phyloP scores from a whole-genome alignment of 1,140 invertebrate genomes.

The Trialeurodes vaporariorum region DNA sequence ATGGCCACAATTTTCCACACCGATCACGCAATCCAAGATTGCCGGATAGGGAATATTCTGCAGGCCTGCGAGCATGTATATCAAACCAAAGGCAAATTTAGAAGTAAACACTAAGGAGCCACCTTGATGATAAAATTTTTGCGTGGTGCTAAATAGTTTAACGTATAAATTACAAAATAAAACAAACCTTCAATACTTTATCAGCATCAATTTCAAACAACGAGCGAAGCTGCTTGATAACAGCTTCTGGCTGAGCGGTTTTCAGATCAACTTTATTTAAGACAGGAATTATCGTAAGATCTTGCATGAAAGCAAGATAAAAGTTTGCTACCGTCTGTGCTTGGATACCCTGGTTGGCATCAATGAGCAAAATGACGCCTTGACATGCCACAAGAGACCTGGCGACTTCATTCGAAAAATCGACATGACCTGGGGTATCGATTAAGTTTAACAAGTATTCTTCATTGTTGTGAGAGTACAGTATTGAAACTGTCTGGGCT shows the following conservation, averaged over 20 bases:
- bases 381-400: slow-evolving; percentile 83
- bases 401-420: slow-evolving; percentile 93
- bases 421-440: slow-evolving; percentile 97
- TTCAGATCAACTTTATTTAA: slow-evolving; percentile 96
- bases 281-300: slow-evolving; percentile 79
- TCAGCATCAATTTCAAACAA: slow-evolving; percentile 70
- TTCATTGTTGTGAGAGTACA: slow-evolving; percentile 48
- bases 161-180: slow-evolving; percentile 4
- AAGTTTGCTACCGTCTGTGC: slow-evolving; percentile 98
- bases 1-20: too few species aligned
- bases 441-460: slow-evolving; percentile 90
- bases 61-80: too few species aligned
- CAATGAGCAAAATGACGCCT: slow-evolving; percentile 87
- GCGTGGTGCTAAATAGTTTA: too few species aligned
- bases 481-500: slow-evolving; percentile 86
- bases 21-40: too few species aligned
- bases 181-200: slow-evolving; percentile 44
- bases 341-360: slow-evolving; percentile 89
- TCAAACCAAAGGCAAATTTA: too few species aligned
- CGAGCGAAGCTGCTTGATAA: slow-evolving; percentile 63
- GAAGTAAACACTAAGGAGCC: too few species aligned
- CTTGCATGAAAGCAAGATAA: slow-evolving; percentile 73
- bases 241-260: slow-evolving; percentile 70
- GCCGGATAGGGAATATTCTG: too few species aligned
- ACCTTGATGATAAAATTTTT: too few species aligned